Base-by-base conservation (phyloP, 2,888 invertebrate species). In the Laothoe populi region DNA sequence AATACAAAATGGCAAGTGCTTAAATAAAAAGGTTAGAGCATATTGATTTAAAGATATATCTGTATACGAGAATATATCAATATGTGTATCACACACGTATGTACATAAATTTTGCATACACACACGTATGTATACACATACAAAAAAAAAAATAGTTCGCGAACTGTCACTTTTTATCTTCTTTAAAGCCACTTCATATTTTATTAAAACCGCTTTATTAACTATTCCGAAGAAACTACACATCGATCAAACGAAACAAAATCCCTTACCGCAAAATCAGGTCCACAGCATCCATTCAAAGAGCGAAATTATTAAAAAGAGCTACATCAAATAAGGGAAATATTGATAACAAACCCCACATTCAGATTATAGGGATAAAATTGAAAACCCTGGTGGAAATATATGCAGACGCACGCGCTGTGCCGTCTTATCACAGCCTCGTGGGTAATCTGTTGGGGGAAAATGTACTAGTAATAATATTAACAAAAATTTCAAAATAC, bases 361-460 rank as follows among this genome's bases (percentile, higher is more conserved):
- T 74, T 70, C 65, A 78, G 78, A 79, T 78, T 73, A 74, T 71
- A 69, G 66, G 74, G 75, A 79, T 81, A 79, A 79, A 84, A 86
- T 83, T 82, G 81, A 81, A 84, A 81, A 79, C 71, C 74, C 77
- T 69, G 72, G 65, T 63, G 72, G 77, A 76, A 83, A 85, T 82
- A 80, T 86, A 86, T 87, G 83, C 86, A 81, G 79, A 70, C 81
- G 74, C 86, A 86, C 86, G 86, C 79, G 70, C 78, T 68, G 63
- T 46, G 68, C 62, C 74, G 75, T 75, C 72, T 83, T 83, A 83
- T 82, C 82, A 73, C 68, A 73, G 78, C 75, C 74, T 78, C 79
- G 82, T 82, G 79, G 82, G 70, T 76, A 79, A 80, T 81, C 75
- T 77, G 70, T 70, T 69, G 70, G 67, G 62, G 59, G 60, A 57